A percentile compares a stretch with the other conserved stretches of the same genome.
Evolutionary conservation across 2,888 invertebrate genomes (phyloP).

Genomic region (Papilio gigon): DNA sequence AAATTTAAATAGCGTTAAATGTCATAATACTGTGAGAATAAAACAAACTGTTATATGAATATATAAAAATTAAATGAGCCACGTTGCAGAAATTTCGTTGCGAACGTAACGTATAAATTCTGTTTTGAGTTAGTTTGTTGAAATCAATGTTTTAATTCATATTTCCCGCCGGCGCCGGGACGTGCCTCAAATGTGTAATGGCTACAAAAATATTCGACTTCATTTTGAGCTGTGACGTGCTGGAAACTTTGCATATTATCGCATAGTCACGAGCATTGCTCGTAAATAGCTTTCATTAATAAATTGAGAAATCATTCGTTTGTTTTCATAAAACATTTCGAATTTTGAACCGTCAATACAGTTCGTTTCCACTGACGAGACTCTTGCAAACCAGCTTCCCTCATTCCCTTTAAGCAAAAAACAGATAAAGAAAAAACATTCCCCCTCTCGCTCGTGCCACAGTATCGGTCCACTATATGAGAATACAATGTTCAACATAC

Average conservation of each 20-base stretch:
- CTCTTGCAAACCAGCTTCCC: too few species aligned
- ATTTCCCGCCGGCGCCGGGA: neutral
- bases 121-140: constrained; percentile 15
- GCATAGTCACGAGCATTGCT: constrained; percentile 3
- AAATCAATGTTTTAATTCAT: constrained; percentile 24
- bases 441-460: neutral
- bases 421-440: neutral
- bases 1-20: neutral
- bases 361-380: too few species aligned
- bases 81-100: neutral
- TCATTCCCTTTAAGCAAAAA: neutral
- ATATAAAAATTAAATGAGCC: neutral
- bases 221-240: constrained; percentile 12
- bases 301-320: neutral
- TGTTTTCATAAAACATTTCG: neutral
- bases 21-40: neutral
- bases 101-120: neutral
- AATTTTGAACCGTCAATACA: too few species aligned
- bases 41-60: neutral
- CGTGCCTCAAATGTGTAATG: constrained; percentile 22
- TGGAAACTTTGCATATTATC: constrained; percentile 6
- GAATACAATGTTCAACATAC: neutral
- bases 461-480: neutral
- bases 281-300: neutral
- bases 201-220: neutral